Percentiles rank a stretch among this genome's conserved stretches.
phyloP scores from a whole-genome alignment of 1,140 invertebrate species.

The Polyergus mexicanus region DNA sequence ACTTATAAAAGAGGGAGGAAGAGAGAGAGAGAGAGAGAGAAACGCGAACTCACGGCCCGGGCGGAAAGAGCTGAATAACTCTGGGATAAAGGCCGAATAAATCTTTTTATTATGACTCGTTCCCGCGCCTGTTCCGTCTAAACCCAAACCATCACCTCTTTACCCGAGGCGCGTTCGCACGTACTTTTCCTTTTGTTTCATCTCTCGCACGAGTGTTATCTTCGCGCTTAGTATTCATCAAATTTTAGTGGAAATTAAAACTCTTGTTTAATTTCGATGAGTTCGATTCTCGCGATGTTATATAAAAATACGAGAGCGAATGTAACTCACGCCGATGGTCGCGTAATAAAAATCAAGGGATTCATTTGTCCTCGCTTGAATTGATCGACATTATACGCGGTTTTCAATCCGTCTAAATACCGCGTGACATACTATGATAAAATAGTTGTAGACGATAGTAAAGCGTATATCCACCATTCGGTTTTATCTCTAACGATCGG shows the following conservation, averaged over 20 bases:
- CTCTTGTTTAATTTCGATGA: neutral
- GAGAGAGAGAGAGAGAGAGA: conserved; percentile 68
- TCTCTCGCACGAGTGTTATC: conserved; percentile 20
- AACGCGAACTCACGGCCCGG: conserved; percentile 77
- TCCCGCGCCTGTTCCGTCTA: conserved; percentile 81
- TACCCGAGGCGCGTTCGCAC: conserved; percentile 74
- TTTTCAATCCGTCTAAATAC: neutral
- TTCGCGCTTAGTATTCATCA: neutral
- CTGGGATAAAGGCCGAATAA: conserved; percentile 86
- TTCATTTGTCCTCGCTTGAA: neutral
- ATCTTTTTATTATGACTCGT: conserved; percentile 86
- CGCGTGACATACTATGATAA: neutral
- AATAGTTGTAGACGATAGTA: conserved; percentile 1
- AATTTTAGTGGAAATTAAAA: conserved; percentile 40
- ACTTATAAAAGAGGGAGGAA: conserved; percentile 76
- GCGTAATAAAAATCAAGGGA: neutral
- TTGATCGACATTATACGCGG: neutral
- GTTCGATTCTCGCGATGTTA: neutral
- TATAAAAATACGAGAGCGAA: neutral
- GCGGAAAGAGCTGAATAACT: conserved; percentile 86
- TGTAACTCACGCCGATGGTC: neutral
- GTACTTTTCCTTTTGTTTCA: conserved; percentile 54
- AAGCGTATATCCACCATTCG: conserved; percentile 36
- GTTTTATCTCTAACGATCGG: conserved; percentile 15
- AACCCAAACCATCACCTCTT: conserved; percentile 65